Evolutionary conservation across 2,888 invertebrate species (phyloP).

Genomic region (Drosophila paranaensis): DNA sequence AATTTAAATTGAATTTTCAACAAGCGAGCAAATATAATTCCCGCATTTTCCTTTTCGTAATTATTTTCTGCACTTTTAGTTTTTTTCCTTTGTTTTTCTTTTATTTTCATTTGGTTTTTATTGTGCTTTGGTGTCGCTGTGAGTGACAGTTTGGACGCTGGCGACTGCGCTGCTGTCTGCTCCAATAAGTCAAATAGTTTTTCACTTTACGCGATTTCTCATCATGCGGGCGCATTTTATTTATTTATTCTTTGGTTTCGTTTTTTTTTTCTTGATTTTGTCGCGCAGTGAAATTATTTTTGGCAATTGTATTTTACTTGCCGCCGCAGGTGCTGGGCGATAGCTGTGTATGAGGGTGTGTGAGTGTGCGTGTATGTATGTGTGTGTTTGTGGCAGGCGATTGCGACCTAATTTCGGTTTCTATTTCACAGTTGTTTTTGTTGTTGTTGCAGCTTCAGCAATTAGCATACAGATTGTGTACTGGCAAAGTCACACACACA

Average conservation of each 20-base stretch:
- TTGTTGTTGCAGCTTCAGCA: conserved; percentile 34
- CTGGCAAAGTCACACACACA: conserved; percentile 3
- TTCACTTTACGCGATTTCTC: conserved; percentile 63
- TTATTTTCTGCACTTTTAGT: not conserved
- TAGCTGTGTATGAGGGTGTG: not conserved
- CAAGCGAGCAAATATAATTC: not conserved
- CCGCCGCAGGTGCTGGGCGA: conserved; percentile 38
- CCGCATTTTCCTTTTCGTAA: conserved; percentile 1
- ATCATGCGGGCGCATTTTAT: conserved; percentile 32
- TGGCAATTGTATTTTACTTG: conserved; percentile 71
- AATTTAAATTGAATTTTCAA: not conserved
- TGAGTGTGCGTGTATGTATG: not conserved
- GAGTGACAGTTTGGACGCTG: conserved; percentile 60
- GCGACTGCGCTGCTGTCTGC: conserved; percentile 65
- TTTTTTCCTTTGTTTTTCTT: not conserved
- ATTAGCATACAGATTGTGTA: conserved; percentile 49
- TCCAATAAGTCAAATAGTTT: conserved; percentile 79
- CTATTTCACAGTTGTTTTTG: conserved; percentile 42
- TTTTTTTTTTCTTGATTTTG: conserved; percentile 27
- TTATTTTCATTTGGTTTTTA: conserved; percentile 1
- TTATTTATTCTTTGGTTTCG: conserved; percentile 14
- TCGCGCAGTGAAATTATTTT: conserved; percentile 73
- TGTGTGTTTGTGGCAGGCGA: conserved; percentile 19
- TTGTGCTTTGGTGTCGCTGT: conserved; percentile 33
- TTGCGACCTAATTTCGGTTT: conserved; percentile 67